These are phyloP conservation scores for Stegostoma tigrinum DNA, from an alignment of 2,113 vertebrate genomes.

Conservation along the genomic window DNA sequence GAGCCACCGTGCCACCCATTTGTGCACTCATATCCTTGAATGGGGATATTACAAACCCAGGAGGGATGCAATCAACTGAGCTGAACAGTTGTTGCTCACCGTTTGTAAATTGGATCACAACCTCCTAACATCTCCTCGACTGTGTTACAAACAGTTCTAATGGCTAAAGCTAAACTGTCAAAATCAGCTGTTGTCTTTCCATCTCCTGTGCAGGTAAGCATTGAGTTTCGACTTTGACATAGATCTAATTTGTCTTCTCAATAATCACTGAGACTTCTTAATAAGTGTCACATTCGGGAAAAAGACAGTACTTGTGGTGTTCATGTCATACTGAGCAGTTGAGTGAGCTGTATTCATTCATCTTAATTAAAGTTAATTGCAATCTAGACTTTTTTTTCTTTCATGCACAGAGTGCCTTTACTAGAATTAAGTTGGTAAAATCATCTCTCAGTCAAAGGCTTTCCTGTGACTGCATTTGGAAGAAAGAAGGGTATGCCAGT, in stretches of 20 bases:
- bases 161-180: background rate
- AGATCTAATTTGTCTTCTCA: constrained; percentile 51
- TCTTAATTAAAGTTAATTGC: constrained; percentile 66
- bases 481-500: no score
- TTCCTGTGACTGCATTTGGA: background rate
- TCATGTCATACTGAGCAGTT: constrained; percentile 47
- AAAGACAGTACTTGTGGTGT: constrained; percentile 45
- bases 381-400: constrained; percentile 53
- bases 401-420: constrained; percentile 46
- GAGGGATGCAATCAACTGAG: background rate
- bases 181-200: background rate
- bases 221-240: constrained; percentile 39
- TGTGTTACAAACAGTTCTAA: background rate
- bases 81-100: background rate
- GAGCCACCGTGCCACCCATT: background rate
- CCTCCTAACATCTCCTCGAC: background rate
- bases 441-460: background rate
- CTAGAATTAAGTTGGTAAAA: constrained; percentile 29
- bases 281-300: constrained; percentile 47
- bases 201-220: background rate
- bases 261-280: constrained; percentile 52
- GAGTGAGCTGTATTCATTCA: constrained; percentile 57
- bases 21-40: background rate
- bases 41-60: background rate
- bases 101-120: background rate